Evolutionary conservation across 2,888 invertebrate genomes (phyloP), one percentile per base, ranked within the genome.

Genomic region (Campoletis raptor): DNA sequence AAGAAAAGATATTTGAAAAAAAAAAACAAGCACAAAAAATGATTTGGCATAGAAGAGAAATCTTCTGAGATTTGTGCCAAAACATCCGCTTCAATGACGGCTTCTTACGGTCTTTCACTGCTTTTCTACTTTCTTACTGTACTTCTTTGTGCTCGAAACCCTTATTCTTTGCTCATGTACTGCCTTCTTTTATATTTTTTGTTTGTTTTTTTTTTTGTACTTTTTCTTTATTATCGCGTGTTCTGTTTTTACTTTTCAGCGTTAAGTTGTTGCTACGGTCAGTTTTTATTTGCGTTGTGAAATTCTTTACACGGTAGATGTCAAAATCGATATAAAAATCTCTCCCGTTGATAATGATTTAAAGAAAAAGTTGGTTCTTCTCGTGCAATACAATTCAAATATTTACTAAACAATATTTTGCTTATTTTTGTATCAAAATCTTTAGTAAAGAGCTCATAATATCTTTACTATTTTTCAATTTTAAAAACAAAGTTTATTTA

Each of bases 11-110:
- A 69, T 42, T 37, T 15, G 73, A 74, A 73, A 85, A 67, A 73
- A 73, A 78, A 83, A 85, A 79, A 72, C 67, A 83, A 12, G 66
- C 15, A 54, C 30, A 40, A 69, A 54, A 67, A 85, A 79, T 70
- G 57, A 86, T 79, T 85, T 85, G 72, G 73, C 86, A 69, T 87
- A 78, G 81, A 82, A 86, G 83, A 78, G 24, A 54, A 52, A 86
- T 85, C 86, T 87, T 86, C 79, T 82, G 84, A 87, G 87, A 88
- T 89, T 88, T 87, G 69, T 87, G 87, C 88, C 87, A 86, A 85
- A 81, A 89, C 81, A 86, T 86, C 85, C 82, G 84, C 83, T 52
- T 45, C 73, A 79, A 64, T 82, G 86, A 84, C 85, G 74, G 81
- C 67, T 78, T 81, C 78, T 78, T 69, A 78, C 57, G n/a, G 52